Percentiles rank a stretch among this genome's conserved stretches.
Conservation (phyloP, 2,797 vertebrate genomes). For the Lophius americanus region DNA sequence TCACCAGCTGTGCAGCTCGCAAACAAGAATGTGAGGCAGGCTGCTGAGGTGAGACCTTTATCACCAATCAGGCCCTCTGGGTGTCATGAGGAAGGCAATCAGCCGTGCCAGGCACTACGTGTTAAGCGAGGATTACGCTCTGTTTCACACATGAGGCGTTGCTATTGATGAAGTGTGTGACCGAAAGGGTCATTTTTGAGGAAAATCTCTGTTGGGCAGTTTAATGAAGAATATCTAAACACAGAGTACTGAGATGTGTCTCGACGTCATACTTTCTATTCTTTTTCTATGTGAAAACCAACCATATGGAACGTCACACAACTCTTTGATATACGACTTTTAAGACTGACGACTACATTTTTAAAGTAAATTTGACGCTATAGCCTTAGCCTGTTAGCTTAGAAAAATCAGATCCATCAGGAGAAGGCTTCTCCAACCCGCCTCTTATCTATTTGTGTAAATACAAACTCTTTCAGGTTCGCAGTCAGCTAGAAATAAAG, state of each 20-base stretch:
- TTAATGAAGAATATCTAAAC: background rate
- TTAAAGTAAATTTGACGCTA: background rate
- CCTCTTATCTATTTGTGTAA: too few relatives aligned
- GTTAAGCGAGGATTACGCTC: conserved; percentile 35
- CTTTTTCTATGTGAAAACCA: too few relatives aligned
- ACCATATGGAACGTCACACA: too few relatives aligned
- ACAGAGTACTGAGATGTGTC: too few relatives aligned
- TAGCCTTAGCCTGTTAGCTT: too few relatives aligned
- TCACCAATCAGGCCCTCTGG: conserved; percentile 36
- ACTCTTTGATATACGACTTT: too few relatives aligned
- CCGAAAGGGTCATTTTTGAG: conserved; percentile 31
- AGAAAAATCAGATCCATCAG: too few relatives aligned
- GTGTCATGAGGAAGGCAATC: conserved; percentile 18
- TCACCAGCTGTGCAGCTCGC: conserved; percentile 66
- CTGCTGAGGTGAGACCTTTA: conserved; percentile 60
- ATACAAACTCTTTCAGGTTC: too few relatives aligned
- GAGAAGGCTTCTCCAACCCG: too few relatives aligned
- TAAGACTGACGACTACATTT: background rate
- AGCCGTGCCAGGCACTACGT: conserved; percentile 29
- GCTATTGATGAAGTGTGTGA: background rate
- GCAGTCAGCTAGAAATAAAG: too few relatives aligned
- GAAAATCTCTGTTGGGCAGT: background rate
- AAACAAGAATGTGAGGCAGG: conserved; percentile 53
- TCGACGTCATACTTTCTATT: too few relatives aligned
- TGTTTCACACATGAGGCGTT: conserved; percentile 42